Base-by-base conservation (phyloP, 2,113 vertebrate species). In the Oncorhynchus tshawytscha region DNA sequence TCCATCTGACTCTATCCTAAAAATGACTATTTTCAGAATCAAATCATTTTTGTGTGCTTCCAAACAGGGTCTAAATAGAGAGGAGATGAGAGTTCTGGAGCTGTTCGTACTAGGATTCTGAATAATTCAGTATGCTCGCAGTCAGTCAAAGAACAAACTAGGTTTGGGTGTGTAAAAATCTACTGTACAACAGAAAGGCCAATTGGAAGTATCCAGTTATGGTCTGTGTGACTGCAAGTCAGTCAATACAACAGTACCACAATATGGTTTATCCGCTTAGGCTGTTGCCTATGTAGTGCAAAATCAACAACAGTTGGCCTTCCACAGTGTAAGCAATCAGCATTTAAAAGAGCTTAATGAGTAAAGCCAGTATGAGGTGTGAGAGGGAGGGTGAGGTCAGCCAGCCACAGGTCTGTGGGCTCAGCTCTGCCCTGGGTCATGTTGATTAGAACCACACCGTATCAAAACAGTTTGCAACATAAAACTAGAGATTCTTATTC, bases 301-400 rank as follows among this genome's bases (percentile, higher is more conserved):
- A 62, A n/a, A 62, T 62, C 59, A 24, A 62, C 59, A 62, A 9
- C 59, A 57, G 39, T 68, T 31, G 34, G 74, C 65, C 67, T 67
- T 67, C 49, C 54, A 68, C 54, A 31, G 60, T 71, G 72, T 70
- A 77, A 57, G 70, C n/a, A 62, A 62, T 24, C 68, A 48, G 60
- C 64, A n/a, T 12, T 24, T 68, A 54, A 54, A 54, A 54, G 16
- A 31, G 29, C 24, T 27, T n/a, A 18, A 13, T 34, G 67, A 34
- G 67, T 57, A 29, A 73, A 66, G 31, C 71, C 9, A 29, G 57
- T 72, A 34, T 11, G 66, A 67, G 22, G 18, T 15, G 73, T 66
- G 12, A 9, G 3, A 16, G 27, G 24, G 45, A 68, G n/a, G 0
- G 60, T 65, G 34, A 74, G 71, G 73, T 80, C 16, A 73, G 75